A percentile compares a stretch with the other conserved stretches of the same genome.
These are phyloP conservation scores for Hycleus phaleratus DNA, from an alignment of 1,140 invertebrate genomes.

Conservation along the genomic window DNA sequence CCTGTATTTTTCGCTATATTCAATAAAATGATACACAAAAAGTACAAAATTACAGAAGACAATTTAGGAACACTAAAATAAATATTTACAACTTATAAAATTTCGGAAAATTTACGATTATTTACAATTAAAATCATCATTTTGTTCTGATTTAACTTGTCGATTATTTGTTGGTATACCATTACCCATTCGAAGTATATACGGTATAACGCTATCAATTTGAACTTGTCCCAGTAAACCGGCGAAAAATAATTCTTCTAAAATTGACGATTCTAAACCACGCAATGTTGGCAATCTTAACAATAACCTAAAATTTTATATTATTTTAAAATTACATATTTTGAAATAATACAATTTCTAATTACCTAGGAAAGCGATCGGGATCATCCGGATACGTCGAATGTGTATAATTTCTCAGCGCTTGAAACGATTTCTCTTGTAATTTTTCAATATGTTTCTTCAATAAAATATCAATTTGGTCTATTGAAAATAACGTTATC, in stretches of 20 bases:
- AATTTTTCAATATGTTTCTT: slow-evolving; percentile 50
- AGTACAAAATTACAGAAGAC: neutral
- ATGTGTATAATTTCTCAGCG: slow-evolving; percentile 54
- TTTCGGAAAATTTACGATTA: slow-evolving; percentile 4
- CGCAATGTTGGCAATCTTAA: slow-evolving; percentile 70
- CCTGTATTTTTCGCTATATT: neutral
- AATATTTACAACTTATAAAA: no score
- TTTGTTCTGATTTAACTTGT: slow-evolving; percentile 32
- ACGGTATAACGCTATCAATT: slow-evolving; percentile 88
- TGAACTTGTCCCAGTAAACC: slow-evolving; percentile 86
- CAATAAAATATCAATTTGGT: slow-evolving; percentile 40
- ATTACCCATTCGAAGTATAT: slow-evolving; percentile 74
- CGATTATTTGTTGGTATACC: slow-evolving; percentile 11
- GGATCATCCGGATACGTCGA: slow-evolving; percentile 45
- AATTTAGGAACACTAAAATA: slow-evolving; percentile 11
- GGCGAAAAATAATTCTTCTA: slow-evolving; percentile 91
- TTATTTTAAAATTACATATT: neutral
- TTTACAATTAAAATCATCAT: slow-evolving; percentile 36
- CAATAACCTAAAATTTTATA: slow-evolving; percentile 42
- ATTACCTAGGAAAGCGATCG: slow-evolving; percentile 53
- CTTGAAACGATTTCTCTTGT: slow-evolving; percentile 66
- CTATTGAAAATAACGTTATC: slow-evolving; percentile 69
- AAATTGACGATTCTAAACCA: slow-evolving; percentile 64
- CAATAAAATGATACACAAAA: slow-evolving; percentile 8
- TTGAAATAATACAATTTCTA: neutral